Evolutionary conservation across 2,113 vertebrate species (phyloP), one percentile per base, ranked within the genome.

Genomic region (Noturus placidus): DNA sequence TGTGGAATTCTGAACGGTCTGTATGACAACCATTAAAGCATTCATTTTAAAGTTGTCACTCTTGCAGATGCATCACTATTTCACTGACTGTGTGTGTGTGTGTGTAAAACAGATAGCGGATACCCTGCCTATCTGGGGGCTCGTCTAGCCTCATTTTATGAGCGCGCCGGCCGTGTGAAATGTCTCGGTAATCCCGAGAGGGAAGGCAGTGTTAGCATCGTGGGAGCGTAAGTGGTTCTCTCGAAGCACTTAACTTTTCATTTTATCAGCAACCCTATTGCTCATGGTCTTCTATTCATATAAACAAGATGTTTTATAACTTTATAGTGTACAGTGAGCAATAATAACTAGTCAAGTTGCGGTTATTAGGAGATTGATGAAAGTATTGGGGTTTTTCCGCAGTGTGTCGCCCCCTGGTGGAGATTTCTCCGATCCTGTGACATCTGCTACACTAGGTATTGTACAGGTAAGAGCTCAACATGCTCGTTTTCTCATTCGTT

Each of bases 361-460:
- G 42, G 13, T 85, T 76, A n/a, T 61, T 77, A n/a, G 83, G 42
- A 9, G 27, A 57, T 25, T 38, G 11, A 22, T 15, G n/a, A 78
- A 17, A 72, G 20, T 59, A 33, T 22, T 57, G 27, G 35, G 67
- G 85, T 93, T 92, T 88, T 42, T 80, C 56, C 85, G 80, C 93
- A 99, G 98, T 89, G 97, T 99, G 33, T 99, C 98, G 61, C 98
- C 98, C 57, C 98, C 98, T 93, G 97, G 98, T 93, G 98, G 98
- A 91, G 98, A 99, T 92, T 99, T 99, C 95, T 99, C 98, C 70
- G 98, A 99, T 92, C 98, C 98, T 13, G 98, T 99, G 87, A 99
- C 98, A 67, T 99, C 98, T 91, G 98, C 98, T 89, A 99, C 98
- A 1, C 95, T 99, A 88, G 97, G 98, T 91, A 99, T 99, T 79